Evolutionary conservation across 2,888 invertebrate species (phyloP).

Genomic region (Coleophora flavipennella): DNA sequence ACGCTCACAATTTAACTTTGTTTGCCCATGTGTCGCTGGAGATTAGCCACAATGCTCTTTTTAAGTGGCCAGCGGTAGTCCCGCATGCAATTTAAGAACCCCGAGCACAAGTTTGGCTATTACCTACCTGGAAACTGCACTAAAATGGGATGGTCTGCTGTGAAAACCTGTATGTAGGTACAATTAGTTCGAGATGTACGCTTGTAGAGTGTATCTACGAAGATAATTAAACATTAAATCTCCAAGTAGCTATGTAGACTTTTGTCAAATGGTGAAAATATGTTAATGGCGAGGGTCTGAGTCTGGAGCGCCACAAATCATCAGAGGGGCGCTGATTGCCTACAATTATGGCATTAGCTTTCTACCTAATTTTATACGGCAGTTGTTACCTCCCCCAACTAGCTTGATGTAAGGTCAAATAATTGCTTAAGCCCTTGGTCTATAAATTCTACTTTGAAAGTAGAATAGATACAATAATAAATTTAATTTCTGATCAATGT

Average conservation of each 20-base stretch:
- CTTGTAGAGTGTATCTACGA: too few relatives aligned
- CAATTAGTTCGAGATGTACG: too few relatives aligned
- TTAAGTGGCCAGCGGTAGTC: slow-evolving; percentile 62
- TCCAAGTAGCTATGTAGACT: slow-evolving; percentile 10
- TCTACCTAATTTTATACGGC: slow-evolving; percentile 56
- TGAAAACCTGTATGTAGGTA: too few relatives aligned
- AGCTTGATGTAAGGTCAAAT: slow-evolving; percentile 31
- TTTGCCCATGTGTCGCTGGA: slow-evolving; percentile 71
- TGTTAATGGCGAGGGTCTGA: slow-evolving; percentile 38
- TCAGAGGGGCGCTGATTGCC: slow-evolving; percentile 60
- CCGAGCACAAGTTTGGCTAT: slow-evolving; percentile 48
- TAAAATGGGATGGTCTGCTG: too few relatives aligned
- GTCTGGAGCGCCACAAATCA: slow-evolving; percentile 45
- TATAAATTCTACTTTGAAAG: too few relatives aligned
- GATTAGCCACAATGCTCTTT: slow-evolving; percentile 70
- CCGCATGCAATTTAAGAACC: slow-evolving; percentile 65
- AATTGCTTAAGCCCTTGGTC: slow-evolving; percentile 1
- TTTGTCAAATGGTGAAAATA: slow-evolving; percentile 40
- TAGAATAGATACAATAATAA: too few relatives aligned
- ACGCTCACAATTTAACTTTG: slow-evolving; percentile 71
- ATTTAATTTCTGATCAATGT: too few relatives aligned
- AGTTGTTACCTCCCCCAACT: slow-evolving; percentile 28
- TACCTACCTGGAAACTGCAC: slow-evolving; percentile 15
- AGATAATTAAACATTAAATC: too few relatives aligned
- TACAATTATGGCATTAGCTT: slow-evolving; percentile 68